phyloP scores from a whole-genome alignment of 2,113 vertebrate genomes.

The Rhagologus leucostigma region DNA sequence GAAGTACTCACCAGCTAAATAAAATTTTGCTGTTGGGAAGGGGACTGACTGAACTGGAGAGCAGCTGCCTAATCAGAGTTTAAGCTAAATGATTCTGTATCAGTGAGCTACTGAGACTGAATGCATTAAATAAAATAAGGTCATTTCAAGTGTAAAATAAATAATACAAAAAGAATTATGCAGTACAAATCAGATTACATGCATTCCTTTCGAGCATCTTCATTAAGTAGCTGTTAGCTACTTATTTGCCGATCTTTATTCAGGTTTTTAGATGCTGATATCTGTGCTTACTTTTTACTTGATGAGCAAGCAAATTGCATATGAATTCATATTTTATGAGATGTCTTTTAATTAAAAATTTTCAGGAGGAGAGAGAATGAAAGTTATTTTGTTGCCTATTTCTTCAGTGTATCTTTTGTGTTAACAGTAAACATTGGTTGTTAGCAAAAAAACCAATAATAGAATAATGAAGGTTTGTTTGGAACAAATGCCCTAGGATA shows the following conservation, averaged over 20 bases:
- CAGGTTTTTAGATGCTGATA: not conserved
- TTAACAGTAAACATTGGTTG: not conserved
- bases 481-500: not conserved
- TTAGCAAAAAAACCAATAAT: not conserved
- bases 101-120: not conserved
- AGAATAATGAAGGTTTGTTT: not conserved
- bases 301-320: not conserved
- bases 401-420: not conserved
- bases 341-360: not conserved
- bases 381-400: not conserved
- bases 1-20: not conserved
- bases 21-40: not conserved
- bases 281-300: not conserved
- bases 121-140: conserved; percentile 8
- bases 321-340: conserved; percentile 18
- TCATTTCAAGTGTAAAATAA: conserved; percentile 25
- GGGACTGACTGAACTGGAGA: not conserved
- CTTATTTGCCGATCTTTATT: not conserved
- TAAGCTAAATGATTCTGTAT: not conserved
- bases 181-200: conserved; percentile 26
- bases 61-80: not conserved
- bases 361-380: not conserved
- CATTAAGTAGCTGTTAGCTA: not conserved
- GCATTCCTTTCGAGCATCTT: not conserved
- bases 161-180: conserved; percentile 27